Evolutionary conservation across 1,140 invertebrate species (phyloP), one percentile per base, ranked within the genome.

Genomic region (Drosophila bifasciata): DNA sequence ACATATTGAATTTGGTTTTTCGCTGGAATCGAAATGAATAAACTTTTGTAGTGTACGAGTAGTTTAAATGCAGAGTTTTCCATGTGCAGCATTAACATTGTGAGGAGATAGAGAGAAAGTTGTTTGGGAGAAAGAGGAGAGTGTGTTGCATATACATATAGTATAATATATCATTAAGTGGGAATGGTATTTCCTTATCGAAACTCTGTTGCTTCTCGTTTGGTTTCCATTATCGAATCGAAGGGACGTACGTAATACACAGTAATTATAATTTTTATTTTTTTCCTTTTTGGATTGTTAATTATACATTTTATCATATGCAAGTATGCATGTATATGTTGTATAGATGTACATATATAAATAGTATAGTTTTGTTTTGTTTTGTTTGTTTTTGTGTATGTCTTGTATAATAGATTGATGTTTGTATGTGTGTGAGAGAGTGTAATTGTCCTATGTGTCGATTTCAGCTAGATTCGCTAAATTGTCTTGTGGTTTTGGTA

Each of bases 71-170:
- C 86, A 90, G 79, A 90, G 79, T 68, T 85, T 90, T 89, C 70
- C 55, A 85, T 90, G 86, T 90, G 86, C 86, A 90, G 85, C 85
- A 81, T 89, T 89, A 89, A 89, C 86, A 81, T 89, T 89, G 85
- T 89, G 74, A 80, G 64, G 64, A 70, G 78, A 68, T 67, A 86
- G 76, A 86, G 63, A 76, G 71, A 75, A 75, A 75, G 53, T 76
- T 79, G 17, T 70, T 62, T 58, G 71, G 77, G 66, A 84, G 75
- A 55, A 53, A 78, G 77, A 61, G 84, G 75, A 55, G 58, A 78
- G 62, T 69, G 62, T 69, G 61, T 76, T 72, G 19, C 19, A 28
- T 8, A 9, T 28, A 28, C 28, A 28, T 28, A 68, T 76, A 68
- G 59, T 21, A 67, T 72, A 62, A 36, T 36, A 36, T 36, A 36